phyloP scores from a whole-genome alignment of 2,113 vertebrate genomes.

The Catharus fuscescens region DNA sequence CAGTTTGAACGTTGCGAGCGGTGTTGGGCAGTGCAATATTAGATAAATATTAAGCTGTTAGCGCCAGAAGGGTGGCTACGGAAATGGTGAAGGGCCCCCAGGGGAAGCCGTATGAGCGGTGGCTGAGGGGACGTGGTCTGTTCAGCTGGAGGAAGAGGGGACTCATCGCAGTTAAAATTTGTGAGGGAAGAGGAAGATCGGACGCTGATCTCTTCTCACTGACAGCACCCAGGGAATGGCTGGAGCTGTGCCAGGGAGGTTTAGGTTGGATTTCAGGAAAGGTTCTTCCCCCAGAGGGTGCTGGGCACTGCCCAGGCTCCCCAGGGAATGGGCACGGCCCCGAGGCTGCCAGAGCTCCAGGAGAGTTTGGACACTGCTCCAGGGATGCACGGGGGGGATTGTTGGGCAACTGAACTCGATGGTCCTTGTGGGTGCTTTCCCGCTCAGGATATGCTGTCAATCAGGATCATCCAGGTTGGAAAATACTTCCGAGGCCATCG shows the following conservation, averaged over 20 bases:
- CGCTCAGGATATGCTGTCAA: background rate
- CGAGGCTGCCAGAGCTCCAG: background rate
- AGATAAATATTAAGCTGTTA: too few relatives aligned
- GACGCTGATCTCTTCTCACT: too few relatives aligned
- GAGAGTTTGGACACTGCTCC: fast-evolving
- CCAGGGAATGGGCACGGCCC: background rate
- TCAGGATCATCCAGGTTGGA: too few relatives aligned
- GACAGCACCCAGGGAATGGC: fast-evolving
- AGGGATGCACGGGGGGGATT: too few relatives aligned
- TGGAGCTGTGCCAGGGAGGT: background rate
- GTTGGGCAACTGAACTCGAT: background rate
- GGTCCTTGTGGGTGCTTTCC: too few relatives aligned
- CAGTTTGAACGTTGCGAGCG: fast-evolving
- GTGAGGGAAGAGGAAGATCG: background rate
- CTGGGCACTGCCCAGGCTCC: background rate
- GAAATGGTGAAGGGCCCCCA: too few relatives aligned
- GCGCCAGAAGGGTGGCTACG: background rate
- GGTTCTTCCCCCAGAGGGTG: background rate
- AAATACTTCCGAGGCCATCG: fast-evolving
- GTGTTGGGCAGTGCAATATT: background rate
- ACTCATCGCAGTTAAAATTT: too few relatives aligned
- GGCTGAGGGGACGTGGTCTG: background rate
- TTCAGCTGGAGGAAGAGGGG: background rate
- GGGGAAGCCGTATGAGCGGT: background rate
- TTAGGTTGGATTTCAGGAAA: fast-evolving